phyloP scores from a whole-genome alignment of 2,113 vertebrate genomes.

The Perca flavescens region DNA sequence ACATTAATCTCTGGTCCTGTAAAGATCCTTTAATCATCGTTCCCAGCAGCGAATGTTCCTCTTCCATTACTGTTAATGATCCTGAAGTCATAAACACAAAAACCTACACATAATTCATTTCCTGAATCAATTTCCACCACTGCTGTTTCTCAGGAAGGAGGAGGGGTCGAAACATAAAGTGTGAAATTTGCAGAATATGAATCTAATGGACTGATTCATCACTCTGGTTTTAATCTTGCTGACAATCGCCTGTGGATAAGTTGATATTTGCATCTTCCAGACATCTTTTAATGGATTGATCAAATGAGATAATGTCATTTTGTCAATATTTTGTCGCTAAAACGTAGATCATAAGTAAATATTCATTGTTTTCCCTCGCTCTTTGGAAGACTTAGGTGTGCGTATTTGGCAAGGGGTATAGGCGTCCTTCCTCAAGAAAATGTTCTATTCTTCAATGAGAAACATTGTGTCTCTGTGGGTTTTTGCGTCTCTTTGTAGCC shows the following conservation, averaged over 20 bases:
- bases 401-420: too few species aligned
- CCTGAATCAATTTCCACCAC: slow-evolving; percentile 29
- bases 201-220: slow-evolving; percentile 46
- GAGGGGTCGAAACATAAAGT: slow-evolving; percentile 3
- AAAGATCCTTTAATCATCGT: slow-evolving; percentile 20
- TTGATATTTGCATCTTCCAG: neutral
- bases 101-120: slow-evolving; percentile 36
- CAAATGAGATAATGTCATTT: neutral
- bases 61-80: slow-evolving; percentile 48
- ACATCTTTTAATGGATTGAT: neutral
- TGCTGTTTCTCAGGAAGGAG: neutral
- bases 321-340: neutral
- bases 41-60: slow-evolving; percentile 9
- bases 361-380: neutral
- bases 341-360: neutral
- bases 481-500: too few species aligned
- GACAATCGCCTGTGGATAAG: slow-evolving; percentile 22
- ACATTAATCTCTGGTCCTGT: neutral
- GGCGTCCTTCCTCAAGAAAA: too few species aligned
- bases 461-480: too few species aligned
- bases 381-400: too few species aligned
- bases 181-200: slow-evolving; percentile 34
- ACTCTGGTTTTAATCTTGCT: slow-evolving; percentile 15
- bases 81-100: slow-evolving; percentile 36
- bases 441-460: too few species aligned